These are phyloP conservation scores for Urechis unicinctus DNA, from an alignment of 2,888 invertebrate species.

Conservation along the genomic window DNA sequence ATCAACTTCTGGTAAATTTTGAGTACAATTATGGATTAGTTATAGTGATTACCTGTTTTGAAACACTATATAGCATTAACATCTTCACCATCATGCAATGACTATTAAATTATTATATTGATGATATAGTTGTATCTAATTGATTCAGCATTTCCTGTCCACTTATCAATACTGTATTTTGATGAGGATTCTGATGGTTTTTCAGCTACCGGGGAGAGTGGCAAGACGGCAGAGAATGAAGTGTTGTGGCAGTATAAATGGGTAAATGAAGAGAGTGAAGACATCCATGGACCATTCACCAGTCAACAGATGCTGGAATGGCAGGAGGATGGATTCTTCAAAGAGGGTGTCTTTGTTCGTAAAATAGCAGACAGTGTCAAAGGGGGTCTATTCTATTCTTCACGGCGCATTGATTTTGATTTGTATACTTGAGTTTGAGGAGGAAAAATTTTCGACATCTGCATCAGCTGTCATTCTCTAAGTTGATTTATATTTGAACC, in stretches of 20 bases:
- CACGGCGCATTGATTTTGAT: constrained; percentile 88
- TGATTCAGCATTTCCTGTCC: neutral
- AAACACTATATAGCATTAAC: too few species aligned
- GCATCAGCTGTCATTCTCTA: too few species aligned
- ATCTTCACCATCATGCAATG: neutral
- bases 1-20: neutral
- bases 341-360: constrained; percentile 72
- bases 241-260: constrained; percentile 88
- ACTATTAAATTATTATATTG: neutral
- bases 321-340: constrained; percentile 75
- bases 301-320: constrained; percentile 84
- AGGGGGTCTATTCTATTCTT: constrained; percentile 74
- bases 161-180: neutral
- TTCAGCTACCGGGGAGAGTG: neutral
- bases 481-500: too few species aligned
- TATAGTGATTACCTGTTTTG: too few species aligned
- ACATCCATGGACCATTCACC: constrained; percentile 76
- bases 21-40: neutral
- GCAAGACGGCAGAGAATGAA: constrained; percentile 4
- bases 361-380: constrained; percentile 59
- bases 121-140: neutral
- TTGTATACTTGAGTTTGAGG: constrained; percentile 63
- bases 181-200: neutral
- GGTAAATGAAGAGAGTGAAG: constrained; percentile 67
- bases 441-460: too few species aligned